Evolutionary conservation across 1,140 invertebrate genomes (phyloP), one percentile per base, ranked within the genome.

Genomic region (Camponotus floridanus): DNA sequence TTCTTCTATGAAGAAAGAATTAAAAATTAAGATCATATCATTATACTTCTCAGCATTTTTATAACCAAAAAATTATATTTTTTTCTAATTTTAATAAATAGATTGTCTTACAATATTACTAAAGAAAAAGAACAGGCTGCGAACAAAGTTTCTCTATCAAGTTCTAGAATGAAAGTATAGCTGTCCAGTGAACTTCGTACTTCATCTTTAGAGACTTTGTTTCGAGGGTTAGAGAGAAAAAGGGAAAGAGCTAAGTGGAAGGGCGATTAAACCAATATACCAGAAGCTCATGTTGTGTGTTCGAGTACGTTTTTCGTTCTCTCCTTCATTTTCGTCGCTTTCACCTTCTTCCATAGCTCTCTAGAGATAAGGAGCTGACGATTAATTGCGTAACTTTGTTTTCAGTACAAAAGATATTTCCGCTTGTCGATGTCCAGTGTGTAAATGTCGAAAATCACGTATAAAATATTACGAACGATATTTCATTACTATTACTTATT

Each of bases 121-220:
- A 61, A 36, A 55, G 26, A 33, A 78, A 84, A 73, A 61, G 31
- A 57, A 67, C 67, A 21, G 36, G 55, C 64, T 33, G 8, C 26
- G 48, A 57, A 57, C 36, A 70, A 70, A 83, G 76, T 86, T 86
- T 18, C 13, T 26, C 26, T 51, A 71, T 73, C 48, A 15, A 61
- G 42, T 64, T 71, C 39, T 26, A 70, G 39, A 62, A 36, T 33
- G 36, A 70, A 84, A 79, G 76, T 84, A 90, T 87, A 83, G 86
- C 68, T 73, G 88, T 85, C 70, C 80, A 55, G 67, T 57, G 74
- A 90, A 89, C 86, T 89, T 85, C 61, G 39, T 86, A 86, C 87
- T 91, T 88, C 84, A 88, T 88, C 86, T 76, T 87, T 65, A 73
- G 83, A 39, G 83, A 86, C 85, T 91, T 91, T 91, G 85, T 91